A percentile compares a stretch with the other conserved stretches of the same genome.
Evolutionary conservation across 2,888 invertebrate genomes (phyloP).

Genomic region (Polyommatus iphigenia): DNA sequence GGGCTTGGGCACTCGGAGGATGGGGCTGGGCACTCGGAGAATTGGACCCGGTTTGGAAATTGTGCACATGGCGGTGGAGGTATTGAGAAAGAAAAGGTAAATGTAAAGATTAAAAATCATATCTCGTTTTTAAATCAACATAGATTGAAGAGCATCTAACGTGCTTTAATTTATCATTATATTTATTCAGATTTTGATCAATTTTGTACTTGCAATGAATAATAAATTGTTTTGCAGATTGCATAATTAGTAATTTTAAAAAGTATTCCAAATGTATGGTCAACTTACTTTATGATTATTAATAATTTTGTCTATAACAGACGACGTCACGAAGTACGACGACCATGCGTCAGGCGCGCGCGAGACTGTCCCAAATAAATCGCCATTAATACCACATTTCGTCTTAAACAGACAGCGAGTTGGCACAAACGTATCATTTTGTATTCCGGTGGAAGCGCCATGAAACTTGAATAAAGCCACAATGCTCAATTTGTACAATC

Average conservation of each 20-base stretch:
- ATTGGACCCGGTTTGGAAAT: background rate
- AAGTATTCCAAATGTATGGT: background rate
- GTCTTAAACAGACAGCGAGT: conserved; percentile 4
- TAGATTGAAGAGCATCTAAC: too few species aligned
- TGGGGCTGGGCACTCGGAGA: background rate
- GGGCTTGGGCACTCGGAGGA: background rate
- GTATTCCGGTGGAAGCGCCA: conserved; percentile 19
- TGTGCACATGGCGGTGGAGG: background rate
- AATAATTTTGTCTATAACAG: background rate
- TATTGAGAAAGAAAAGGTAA: background rate
- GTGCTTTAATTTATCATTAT: too few species aligned
- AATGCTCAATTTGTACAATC: conserved; percentile 26
- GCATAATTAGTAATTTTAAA: background rate
- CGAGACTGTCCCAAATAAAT: conserved; percentile 1
- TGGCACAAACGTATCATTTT: conserved; percentile 16
- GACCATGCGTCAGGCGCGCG: conserved; percentile 11
- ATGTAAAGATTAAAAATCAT: background rate
- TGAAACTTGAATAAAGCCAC: conserved; percentile 27
- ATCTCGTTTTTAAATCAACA: too few species aligned
- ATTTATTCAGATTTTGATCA: too few species aligned
- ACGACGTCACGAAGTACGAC: background rate
- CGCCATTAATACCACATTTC: conserved; percentile 7
- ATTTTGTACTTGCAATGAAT: too few species aligned
- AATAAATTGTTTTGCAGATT: too few species aligned
- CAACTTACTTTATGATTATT: background rate